phyloP scores from a whole-genome alignment of 30 jellyfish, hydroid and myxozoan species.

The Clytia hemisphaerica region DNA sequence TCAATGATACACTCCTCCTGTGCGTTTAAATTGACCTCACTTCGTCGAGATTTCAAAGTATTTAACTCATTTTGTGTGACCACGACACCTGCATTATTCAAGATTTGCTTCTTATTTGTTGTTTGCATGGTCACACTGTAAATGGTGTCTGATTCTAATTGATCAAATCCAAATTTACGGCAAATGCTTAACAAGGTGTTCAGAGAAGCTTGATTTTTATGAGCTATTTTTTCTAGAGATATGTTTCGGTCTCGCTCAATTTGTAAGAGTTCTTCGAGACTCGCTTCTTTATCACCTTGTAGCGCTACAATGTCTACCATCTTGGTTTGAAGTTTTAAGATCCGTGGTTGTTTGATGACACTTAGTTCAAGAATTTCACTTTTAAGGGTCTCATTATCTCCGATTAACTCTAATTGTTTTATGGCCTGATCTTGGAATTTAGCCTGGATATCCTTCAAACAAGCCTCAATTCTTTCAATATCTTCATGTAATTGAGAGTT shows the following conservation, averaged over 20 bases:
- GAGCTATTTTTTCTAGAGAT: neutral
- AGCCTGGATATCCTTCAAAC: neutral
- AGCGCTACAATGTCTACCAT: neutral
- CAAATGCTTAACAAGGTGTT: neutral
- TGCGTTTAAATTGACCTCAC: neutral
- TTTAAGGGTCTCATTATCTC: neutral
- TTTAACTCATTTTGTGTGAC: neutral
- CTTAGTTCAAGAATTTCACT: neutral
- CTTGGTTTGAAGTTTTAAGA: neutral
- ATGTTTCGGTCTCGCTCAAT: neutral
- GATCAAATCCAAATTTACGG: neutral
- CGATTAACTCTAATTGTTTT: neutral
- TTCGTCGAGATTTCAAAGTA: neutral
- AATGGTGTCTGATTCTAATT: neutral
- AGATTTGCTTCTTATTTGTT: neutral
- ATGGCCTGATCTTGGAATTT: neutral
- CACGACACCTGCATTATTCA: neutral
- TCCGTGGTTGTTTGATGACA: neutral
- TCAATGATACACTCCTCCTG: conserved; percentile 16
- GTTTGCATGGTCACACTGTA: neutral
- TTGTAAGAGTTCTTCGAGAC: neutral
- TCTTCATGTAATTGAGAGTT: conserved; percentile 4
- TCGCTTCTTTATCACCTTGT: neutral
- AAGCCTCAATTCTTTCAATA: conserved; percentile 6
- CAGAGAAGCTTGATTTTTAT: neutral